phyloP scores from a whole-genome alignment of 2,113 vertebrate genomes.

The Saimiri boliviensis region DNA sequence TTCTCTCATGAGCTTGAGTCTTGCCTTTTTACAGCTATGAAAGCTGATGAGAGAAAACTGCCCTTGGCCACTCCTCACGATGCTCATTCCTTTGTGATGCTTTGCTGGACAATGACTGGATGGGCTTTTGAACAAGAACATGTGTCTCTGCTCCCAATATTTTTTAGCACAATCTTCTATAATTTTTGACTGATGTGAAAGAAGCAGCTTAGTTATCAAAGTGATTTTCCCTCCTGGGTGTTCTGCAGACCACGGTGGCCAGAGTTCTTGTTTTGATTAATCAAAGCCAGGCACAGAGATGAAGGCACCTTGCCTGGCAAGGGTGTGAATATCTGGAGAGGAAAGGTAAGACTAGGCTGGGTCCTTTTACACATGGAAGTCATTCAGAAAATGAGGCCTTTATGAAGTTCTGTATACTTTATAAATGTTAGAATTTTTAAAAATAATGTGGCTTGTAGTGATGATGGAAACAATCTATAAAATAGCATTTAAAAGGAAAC shows the following conservation, averaged over 20 bases:
- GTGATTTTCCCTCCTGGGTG: not conserved
- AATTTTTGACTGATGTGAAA: slow-evolving; percentile 21
- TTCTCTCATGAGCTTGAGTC: not conserved
- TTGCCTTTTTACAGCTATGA: not conserved
- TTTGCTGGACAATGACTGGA: not conserved
- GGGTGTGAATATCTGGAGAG: not conserved
- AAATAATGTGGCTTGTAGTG: not conserved
- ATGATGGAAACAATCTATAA: slow-evolving; percentile 22
- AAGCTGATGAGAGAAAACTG: not conserved
- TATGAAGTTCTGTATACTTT: slow-evolving; percentile 35
- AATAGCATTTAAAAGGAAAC: not conserved
- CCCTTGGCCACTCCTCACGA: not conserved
- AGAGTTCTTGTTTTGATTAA: not conserved
- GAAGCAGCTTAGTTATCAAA: slow-evolving; percentile 37
- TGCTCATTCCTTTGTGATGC: not conserved
- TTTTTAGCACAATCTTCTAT: not conserved
- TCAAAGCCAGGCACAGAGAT: not conserved
- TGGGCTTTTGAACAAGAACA: not conserved
- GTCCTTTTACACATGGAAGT: slow-evolving; percentile 32
- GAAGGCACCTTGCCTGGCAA: not conserved
- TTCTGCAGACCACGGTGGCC: not conserved
- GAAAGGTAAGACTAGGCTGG: not conserved
- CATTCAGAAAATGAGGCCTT: slow-evolving; percentile 24
- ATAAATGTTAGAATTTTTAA: slow-evolving; percentile 44
- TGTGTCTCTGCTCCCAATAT: not conserved